A percentile compares a stretch with the other conserved stretches of the same genome.
Conservation (phyloP, 2,113 vertebrate species). For the Gymnobelideus leadbeateri region DNA sequence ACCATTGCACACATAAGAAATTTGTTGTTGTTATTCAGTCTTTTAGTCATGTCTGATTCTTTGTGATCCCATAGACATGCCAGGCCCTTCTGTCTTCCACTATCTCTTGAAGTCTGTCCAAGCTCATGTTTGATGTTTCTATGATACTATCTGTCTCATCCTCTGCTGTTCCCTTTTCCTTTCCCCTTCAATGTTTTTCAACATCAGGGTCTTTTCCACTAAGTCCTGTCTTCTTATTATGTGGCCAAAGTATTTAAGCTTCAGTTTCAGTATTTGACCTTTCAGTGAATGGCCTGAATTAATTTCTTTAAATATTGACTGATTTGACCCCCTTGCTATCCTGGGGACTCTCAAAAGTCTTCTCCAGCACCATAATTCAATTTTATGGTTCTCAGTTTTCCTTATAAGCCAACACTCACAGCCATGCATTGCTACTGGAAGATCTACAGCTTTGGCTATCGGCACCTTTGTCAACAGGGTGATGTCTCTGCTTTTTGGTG, state of each 20-base stretch:
- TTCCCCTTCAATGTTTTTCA: neutral
- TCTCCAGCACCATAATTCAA: neutral
- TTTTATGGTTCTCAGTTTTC: neutral
- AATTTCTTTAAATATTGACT: neutral
- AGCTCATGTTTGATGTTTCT: neutral
- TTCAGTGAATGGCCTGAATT: neutral
- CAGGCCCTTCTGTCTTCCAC: neutral
- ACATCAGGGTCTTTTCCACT: neutral
- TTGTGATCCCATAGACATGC: neutral
- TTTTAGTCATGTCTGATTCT: neutral
- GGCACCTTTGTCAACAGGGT: neutral
- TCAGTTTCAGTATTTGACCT: neutral
- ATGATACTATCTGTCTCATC: neutral
- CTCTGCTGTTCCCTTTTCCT: neutral
- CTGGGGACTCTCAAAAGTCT: too few species aligned
- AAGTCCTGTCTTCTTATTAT: neutral
- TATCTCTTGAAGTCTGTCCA: neutral
- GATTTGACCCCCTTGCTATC: neutral
- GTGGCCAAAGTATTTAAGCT: neutral
- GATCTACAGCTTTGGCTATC: neutral
- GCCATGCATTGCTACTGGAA: neutral
- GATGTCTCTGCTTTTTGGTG: neutral
- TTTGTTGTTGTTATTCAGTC: neutral
- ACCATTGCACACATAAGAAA: slow-evolving; percentile 44
- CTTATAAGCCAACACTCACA: neutral